A percentile compares a stretch with the other conserved stretches of the same genome.
Conservation (phyloP, 2,888 invertebrate species). For the Elegia similella region DNA sequence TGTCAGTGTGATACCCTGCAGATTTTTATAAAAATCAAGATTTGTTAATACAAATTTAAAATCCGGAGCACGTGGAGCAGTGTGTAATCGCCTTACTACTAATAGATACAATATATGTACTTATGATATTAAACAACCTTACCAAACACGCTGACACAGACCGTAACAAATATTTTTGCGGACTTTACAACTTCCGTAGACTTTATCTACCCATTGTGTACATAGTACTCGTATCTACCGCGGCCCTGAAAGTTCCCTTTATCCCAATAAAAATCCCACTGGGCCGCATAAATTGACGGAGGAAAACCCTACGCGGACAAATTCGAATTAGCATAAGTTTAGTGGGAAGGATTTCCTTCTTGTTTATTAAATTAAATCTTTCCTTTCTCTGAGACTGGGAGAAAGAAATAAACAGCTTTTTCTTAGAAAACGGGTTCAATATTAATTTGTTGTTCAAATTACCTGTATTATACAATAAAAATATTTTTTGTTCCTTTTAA, state of each 20-base stretch:
- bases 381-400: background rate
- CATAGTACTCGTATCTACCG: background rate
- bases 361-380: constrained; percentile 6
- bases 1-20: too few species aligned
- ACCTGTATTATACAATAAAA: too few species aligned
- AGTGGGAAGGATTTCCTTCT: background rate
- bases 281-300: constrained; percentile 11
- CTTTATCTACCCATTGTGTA: background rate
- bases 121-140: too few species aligned
- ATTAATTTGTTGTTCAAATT: too few species aligned
- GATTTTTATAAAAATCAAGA: too few species aligned
- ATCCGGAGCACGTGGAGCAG: too few species aligned
- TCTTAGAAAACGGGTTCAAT: background rate
- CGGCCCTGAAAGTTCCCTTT: background rate
- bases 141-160: background rate
- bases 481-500: too few species aligned
- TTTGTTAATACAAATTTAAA: too few species aligned
- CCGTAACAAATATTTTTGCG: background rate
- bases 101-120: too few species aligned
- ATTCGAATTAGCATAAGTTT: constrained; percentile 13
- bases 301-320: background rate
- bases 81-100: too few species aligned
- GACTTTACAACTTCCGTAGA: background rate
- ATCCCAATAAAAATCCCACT: constrained; percentile 7
- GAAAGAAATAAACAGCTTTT: background rate